Base-by-base conservation (phyloP, 2,888 invertebrate species). In the Melanophora roralis region DNA sequence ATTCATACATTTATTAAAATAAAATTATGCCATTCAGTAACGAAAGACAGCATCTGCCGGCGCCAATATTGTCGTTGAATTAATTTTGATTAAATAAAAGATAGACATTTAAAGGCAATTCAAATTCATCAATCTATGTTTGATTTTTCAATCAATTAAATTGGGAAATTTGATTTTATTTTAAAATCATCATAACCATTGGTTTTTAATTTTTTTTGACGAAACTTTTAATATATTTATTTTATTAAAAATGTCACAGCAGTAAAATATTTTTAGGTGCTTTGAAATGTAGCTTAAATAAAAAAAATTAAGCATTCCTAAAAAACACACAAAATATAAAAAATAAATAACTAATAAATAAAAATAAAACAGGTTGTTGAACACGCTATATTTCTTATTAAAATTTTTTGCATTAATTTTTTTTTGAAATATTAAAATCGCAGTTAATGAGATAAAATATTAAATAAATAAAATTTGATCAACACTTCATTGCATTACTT, bases 301-400 rank as follows among this genome's bases (percentile, higher is more conserved):
- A 21, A 36, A 36, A 38, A 11, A 40, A 51, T 27, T 5, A 27
- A 27, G 6, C 6, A 27, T 14, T 59, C 32, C 21, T 40, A 9
- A 49, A 32, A n/a, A n/a, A n/a, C n/a, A n/a, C n/a, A n/a, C n/a
- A n/a, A n/a, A n/a, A n/a, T n/a, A 36, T 40, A 9, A 32, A 40
- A 51, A 60, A 36, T 5, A 38, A 45, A 19, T 16, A 32, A 45
- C 19, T 4, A 38, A 11, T 1, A 36, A 36, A 27, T 59, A 14
- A 19, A 12, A 8, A 19, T 16, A 36, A 60, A 72, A 72, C 60
- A 78, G 67, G 72, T 78, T 72, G 67, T 60, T 67, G 78, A 55
- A 65, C 72, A 72, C 78, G 47, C 36, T 64, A 45, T 19, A 62
- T 21, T 65, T 67, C 49, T 47, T n/a, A 0, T 2, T 27, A 2